Evolutionary conservation across 2,113 vertebrate genomes (phyloP).

Genomic region (Salvelinus fontinalis): DNA sequence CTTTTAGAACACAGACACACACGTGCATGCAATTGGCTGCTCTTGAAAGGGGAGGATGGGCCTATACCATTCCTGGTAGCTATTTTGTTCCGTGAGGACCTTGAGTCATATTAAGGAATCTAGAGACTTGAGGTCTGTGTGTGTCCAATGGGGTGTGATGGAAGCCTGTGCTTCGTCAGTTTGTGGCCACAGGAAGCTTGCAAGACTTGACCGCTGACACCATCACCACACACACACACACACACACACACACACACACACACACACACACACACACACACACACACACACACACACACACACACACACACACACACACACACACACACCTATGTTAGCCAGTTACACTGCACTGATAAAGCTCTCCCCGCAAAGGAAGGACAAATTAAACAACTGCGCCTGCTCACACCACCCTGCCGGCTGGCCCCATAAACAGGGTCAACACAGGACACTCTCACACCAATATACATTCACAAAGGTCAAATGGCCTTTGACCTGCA

Average conservation of each 20-base stretch:
- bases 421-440: conserved; percentile 33
- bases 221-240: conserved; percentile 5
- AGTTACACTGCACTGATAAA: conserved; percentile 42
- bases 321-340: conserved; percentile 24
- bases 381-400: too few species aligned
- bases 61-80: too few species aligned
- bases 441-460: conserved; percentile 26
- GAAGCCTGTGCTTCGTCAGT: conserved; percentile 19
- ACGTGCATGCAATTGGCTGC: too few species aligned
- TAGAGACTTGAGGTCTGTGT: conserved; percentile 1
- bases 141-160: background rate
- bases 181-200: conserved; percentile 40
- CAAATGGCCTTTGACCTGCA: conserved; percentile 22
- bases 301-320: too few species aligned
- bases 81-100: too few species aligned
- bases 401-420: too few species aligned
- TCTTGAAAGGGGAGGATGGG: too few species aligned
- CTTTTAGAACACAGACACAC: too few species aligned
- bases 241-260: too few species aligned
- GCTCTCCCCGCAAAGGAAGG: conserved; percentile 9
- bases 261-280: too few species aligned
- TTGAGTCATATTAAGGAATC: background rate
- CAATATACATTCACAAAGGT: conserved; percentile 30
- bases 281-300: too few species aligned
- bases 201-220: conserved; percentile 51